These are phyloP conservation scores for Pandemis corylana DNA, from an alignment of 2,888 invertebrate species.

Conservation along the genomic window DNA sequence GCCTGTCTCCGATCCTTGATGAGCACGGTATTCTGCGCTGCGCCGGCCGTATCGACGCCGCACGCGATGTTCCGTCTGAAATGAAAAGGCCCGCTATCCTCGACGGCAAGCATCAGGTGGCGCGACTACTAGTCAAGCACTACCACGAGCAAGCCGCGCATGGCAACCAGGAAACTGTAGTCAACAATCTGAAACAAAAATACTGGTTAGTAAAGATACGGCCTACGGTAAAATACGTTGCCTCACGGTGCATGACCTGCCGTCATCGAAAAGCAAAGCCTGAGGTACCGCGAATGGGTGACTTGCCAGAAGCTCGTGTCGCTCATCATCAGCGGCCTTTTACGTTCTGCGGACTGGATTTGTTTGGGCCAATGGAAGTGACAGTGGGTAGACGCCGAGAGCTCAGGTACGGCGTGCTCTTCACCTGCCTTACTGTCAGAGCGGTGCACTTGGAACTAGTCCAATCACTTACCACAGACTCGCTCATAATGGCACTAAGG, in stretches of 20 bases:
- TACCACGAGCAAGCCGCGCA: constrained; percentile 3
- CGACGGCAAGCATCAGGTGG: constrained; percentile 13
- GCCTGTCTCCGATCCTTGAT: constrained; percentile 32
- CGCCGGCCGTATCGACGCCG: constrained; percentile 43
- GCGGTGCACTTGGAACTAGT: background rate
- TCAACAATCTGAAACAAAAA: background rate
- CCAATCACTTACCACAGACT: too few species aligned
- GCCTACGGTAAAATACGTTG: background rate
- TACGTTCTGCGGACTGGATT: constrained; percentile 9
- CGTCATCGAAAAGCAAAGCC: background rate
- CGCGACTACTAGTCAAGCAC: constrained; percentile 16
- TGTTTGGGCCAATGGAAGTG: constrained; percentile 5
- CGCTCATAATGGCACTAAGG: too few species aligned
- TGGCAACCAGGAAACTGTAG: background rate
- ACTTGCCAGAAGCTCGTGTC: background rate
- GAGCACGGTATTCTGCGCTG: too few species aligned
- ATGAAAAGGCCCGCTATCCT: constrained; percentile 42
- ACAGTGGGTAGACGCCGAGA: constrained; percentile 21
- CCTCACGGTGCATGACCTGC: background rate
- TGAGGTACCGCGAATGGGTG: background rate
- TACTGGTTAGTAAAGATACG: background rate
- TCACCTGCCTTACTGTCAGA: constrained; percentile 27
- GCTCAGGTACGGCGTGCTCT: constrained; percentile 27
- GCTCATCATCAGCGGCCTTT: constrained; percentile 7
- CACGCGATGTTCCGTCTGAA: constrained; percentile 17